Percentiles rank a stretch among this genome's conserved stretches.
Evolutionary conservation across 2,797 vertebrate genomes (phyloP).

Genomic region (Coendou prehensilis): DNA sequence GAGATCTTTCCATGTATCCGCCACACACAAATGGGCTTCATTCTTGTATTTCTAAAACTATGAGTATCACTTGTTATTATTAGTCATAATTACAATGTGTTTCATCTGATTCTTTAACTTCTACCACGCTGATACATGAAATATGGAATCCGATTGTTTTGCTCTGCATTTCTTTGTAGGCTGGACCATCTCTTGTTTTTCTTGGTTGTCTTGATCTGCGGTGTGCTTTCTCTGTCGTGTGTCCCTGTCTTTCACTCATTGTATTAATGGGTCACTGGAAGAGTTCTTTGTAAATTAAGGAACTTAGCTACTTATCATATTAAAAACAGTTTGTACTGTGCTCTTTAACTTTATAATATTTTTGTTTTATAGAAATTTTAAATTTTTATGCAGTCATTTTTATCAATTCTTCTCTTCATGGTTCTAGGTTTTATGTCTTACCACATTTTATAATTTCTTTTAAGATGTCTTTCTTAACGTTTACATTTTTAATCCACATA

Average conservation of each 20-base stretch:
- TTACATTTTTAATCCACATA: not conserved
- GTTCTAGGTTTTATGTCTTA: conserved; percentile 22
- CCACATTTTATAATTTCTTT: not conserved
- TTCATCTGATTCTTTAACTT: not conserved
- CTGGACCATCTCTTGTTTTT: not conserved
- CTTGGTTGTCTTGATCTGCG: not conserved
- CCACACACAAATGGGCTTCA: not conserved
- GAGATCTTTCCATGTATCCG: not conserved
- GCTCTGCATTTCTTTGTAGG: not conserved
- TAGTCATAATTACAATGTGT: not conserved
- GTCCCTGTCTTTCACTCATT: not conserved
- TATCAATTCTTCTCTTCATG: not conserved
- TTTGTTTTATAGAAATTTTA: not conserved
- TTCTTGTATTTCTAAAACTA: not conserved
- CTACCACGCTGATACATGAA: not conserved
- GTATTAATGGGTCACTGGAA: not conserved
- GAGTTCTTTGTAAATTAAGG: not conserved
- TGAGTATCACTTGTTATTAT: not conserved
- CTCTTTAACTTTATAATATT: too few relatives aligned
- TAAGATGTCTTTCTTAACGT: conserved; percentile 25
- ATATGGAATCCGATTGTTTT: not conserved
- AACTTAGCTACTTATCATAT: too few relatives aligned
- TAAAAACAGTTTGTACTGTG: too few relatives aligned
- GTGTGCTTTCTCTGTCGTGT: not conserved
- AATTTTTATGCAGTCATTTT: not conserved